phyloP scores from a whole-genome alignment of 1,140 invertebrate genomes.

The Brachionus sp. region DNA sequence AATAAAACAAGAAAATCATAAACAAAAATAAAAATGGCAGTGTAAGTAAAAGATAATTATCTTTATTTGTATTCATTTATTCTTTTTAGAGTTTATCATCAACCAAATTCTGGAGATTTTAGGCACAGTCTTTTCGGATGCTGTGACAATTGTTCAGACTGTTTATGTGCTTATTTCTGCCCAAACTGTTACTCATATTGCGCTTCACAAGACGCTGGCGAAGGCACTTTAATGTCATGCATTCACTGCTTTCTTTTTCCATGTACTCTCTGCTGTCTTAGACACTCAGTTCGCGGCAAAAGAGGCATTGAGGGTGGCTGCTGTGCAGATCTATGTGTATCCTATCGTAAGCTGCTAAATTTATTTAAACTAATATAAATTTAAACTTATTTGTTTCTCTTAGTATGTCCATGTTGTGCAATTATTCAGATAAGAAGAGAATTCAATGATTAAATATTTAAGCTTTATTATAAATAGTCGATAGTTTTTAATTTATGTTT shows the following conservation, averaged over 20 bases:
- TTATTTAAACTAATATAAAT: background rate
- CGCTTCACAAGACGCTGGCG: conserved; percentile 40
- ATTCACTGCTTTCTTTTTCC: conserved; percentile 24
- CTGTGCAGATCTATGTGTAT: background rate
- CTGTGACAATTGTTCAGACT: conserved; percentile 34
- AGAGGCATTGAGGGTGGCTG: conserved; percentile 22
- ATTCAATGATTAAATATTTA: conserved; percentile 34
- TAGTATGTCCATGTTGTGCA: conserved; percentile 41
- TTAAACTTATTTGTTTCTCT: background rate
- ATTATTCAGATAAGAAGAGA: conserved; percentile 40
- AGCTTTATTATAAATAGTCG: background rate
- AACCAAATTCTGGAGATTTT: conserved; percentile 25
- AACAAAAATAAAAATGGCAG: background rate
- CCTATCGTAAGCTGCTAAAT: background rate
- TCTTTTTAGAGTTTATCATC: conserved; percentile 24
- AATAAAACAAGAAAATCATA: background rate
- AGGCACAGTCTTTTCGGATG: conserved; percentile 15
- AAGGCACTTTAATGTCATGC: conserved; percentile 17
- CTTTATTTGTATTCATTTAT: no score
- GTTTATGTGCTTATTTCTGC: conserved; percentile 35
- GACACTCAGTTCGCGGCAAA: background rate
- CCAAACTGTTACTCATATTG: conserved; percentile 29
- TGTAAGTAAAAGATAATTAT: background rate
- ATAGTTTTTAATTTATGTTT: background rate
- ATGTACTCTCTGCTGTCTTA: background rate